Evolutionary conservation across 2,797 vertebrate genomes (phyloP), one percentile per base, ranked within the genome.

Genomic region (Phataginus tetradactyla): DNA sequence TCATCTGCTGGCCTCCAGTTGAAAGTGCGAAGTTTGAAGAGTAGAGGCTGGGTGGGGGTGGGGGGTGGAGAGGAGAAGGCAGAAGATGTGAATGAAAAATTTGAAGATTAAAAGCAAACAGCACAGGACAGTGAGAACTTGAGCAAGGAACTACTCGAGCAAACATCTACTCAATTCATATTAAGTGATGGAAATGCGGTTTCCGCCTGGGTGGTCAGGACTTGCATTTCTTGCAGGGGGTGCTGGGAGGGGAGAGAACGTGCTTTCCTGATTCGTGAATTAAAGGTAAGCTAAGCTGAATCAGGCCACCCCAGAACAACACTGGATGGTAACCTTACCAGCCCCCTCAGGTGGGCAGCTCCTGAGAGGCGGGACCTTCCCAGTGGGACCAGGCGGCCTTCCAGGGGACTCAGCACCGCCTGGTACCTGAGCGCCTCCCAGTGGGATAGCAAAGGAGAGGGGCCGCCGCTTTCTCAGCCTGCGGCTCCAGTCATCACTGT

Each of bases 361-460:
- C 34, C 7, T 15, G 45, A 1, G 1, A 3, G 17, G 71, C 3
- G 34, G 29, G 34, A 39, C 23, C 45, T 23, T 17, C 45, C 66
- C 68, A 7, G 51, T 8, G 42, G 32, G 59, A 39, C 17, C 1
- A 1, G 15, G 72, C 7, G 14, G 69, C 32, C 25, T 2, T 32
- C 8, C 0, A 1, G 39, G 34, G 66, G 5, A 17, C 17, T 37
- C n/a, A 10, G 87, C 3, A 11, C 32, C 32, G 0, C 0, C 1
- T 0, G 11, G 53, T 29, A 14, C 17, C 6, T 0, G 7, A 21
- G 29, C 0, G 2, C 25, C 7, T 3, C 12, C 21, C 29, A 3
- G 15, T 1, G 13, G 17, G 15, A 25, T 0, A 25, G 29, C 34
- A 17, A 7, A 23, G 4, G 39, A 17, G n/a, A 15, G 63, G 42